Percentiles rank a stretch among this genome's conserved stretches.
Evolutionary conservation across 2,797 vertebrate genomes (phyloP).

Genomic region (Poecilia picta): DNA sequence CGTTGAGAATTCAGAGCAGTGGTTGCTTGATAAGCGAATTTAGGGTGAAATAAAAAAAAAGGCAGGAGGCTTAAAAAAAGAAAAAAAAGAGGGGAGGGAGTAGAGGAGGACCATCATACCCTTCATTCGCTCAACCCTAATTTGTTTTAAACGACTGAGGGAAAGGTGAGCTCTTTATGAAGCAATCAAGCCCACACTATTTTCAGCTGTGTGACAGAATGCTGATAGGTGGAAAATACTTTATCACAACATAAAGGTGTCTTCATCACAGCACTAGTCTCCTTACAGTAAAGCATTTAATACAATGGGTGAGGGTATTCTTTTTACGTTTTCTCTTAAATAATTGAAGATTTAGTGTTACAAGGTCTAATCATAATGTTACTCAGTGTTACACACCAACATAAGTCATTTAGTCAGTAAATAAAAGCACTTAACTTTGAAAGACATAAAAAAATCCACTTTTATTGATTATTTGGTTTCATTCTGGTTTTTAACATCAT

Average conservation of each 20-base stretch:
- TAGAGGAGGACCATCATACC: slow-evolving; percentile 73
- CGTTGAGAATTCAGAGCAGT: slow-evolving; percentile 84
- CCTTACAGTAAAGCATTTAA: slow-evolving; percentile 58
- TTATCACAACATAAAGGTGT: slow-evolving; percentile 45
- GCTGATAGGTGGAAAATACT: slow-evolving; percentile 70
- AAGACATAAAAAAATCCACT: slow-evolving; percentile 42
- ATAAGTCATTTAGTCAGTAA: background rate
- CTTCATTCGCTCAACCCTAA: slow-evolving; percentile 73
- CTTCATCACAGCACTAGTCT: slow-evolving; percentile 46
- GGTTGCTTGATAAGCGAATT: slow-evolving; percentile 84
- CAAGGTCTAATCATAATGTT: background rate
- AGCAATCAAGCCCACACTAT: slow-evolving; percentile 52
- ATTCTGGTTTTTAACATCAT: slow-evolving; percentile 47
- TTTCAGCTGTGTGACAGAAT: slow-evolving; percentile 53
- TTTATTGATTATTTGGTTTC: slow-evolving; percentile 71
- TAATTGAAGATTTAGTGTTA: slow-evolving; percentile 8
- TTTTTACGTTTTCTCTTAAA: slow-evolving; percentile 5
- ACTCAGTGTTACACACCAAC: background rate
- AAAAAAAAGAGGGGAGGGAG: no score
- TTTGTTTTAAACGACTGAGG: slow-evolving; percentile 81
- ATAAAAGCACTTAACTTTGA: background rate
- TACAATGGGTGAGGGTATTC: slow-evolving; percentile 15
- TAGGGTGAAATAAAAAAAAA: slow-evolving; percentile 80
- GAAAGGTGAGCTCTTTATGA: slow-evolving; percentile 75
- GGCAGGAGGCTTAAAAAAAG: slow-evolving; percentile 34